phyloP scores from a whole-genome alignment of 2,113 vertebrate genomes.

The Brienomyrus brachyistius region DNA sequence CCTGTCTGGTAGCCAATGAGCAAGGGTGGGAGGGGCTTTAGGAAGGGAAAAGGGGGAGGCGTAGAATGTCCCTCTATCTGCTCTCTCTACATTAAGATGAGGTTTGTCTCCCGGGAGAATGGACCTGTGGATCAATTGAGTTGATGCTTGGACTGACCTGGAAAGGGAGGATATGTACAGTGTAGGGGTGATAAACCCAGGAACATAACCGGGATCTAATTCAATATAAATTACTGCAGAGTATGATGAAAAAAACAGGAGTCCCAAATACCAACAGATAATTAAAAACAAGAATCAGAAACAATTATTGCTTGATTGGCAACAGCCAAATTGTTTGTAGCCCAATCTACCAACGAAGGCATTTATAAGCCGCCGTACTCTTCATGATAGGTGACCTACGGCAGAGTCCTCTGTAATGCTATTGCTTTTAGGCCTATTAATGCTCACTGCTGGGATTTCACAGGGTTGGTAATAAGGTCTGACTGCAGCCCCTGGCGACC shows the following conservation, averaged over 20 bases:
- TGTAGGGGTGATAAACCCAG: background rate
- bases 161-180: background rate
- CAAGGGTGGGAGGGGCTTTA: background rate
- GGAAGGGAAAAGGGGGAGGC: background rate
- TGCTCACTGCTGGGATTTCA: background rate
- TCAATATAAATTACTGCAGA: background rate
- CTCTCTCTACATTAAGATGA: background rate
- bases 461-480: background rate
- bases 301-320: background rate
- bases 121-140: background rate
- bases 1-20: slow-evolving; percentile 20
- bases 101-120: background rate
- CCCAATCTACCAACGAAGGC: background rate
- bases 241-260: background rate
- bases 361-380: background rate
- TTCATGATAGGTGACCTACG: background rate
- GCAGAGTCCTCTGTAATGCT: background rate
- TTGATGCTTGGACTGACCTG: background rate
- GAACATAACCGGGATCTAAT: background rate
- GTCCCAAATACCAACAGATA: background rate
- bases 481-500: background rate
- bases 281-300: background rate
- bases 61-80: background rate
- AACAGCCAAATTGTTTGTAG: background rate
- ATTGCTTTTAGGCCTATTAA: background rate